Evolutionary conservation across 2,113 vertebrate genomes (phyloP), one percentile per base, ranked within the genome.

Genomic region (Pogonocichla stellata): DNA sequence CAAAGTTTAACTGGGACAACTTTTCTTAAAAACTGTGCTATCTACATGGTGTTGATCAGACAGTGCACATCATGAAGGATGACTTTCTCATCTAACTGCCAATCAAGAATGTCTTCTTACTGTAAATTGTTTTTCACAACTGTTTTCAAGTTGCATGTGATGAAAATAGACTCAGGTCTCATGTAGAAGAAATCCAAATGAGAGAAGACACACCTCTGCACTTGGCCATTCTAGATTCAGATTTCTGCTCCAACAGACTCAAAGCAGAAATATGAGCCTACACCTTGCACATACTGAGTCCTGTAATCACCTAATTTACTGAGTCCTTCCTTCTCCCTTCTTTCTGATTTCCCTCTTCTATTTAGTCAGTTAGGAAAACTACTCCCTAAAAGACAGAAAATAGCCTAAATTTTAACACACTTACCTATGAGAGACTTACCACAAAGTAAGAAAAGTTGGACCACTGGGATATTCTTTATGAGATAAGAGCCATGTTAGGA

Each of bases 1-100:
- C 3, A 2, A 81, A 83, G 19, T 65, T 95, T 86, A 40, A 83
- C 4, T 28, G 24, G 16, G 19, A 57, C 0, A 0, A 40, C 77
- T 86, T 86, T 58, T 53, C 28, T 84, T 70, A 26, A 82, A 86
- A 78, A 2, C 19, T 51, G 3, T 61, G 8, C 8, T 56, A 51
- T 25, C 25, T 69, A 6, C 17, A 57, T 19, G 6, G 12, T 31
- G 33, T 33, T 60, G 40, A 69, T 23, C 48, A 85, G 53, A 75
- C 65, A 48, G 6, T 56, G 31, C 31, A 43, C 5, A 31, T 81
- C 40, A 60, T 36, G 6, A 74, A 80, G 34, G 75, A 81, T 74
- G 1, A 43, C 29, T 85, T 79, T 38, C 31, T 67, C 22, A 45
- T 51, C 29, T 57, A 56, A 3, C 8, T 79, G 16, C 15, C 14